Percentiles rank a stretch among this genome's conserved stretches.
Conservation (phyloP, 2,888 invertebrate genomes). For the Zele albiditarsus region DNA sequence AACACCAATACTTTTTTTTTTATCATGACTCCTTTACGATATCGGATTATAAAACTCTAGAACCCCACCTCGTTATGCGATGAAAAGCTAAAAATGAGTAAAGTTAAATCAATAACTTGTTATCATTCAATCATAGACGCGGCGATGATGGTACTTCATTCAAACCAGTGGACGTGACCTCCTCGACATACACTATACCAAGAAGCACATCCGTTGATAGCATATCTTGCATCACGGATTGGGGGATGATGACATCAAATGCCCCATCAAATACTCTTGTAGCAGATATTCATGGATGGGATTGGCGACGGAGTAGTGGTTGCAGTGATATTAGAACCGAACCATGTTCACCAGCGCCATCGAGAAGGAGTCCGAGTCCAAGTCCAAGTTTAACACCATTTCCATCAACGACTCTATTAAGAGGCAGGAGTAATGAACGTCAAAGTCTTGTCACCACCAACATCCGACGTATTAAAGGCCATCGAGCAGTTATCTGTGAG, state of each 20-base stretch:
- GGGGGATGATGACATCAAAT: constrained; percentile 12
- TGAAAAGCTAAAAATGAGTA: no score
- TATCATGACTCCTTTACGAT: no score
- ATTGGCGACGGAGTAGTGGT: constrained; percentile 67
- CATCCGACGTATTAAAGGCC: constrained; percentile 83
- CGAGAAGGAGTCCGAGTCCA: constrained; percentile 68
- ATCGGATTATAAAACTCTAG: no score
- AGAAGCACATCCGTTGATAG: constrained; percentile 87
- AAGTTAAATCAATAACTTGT: neutral
- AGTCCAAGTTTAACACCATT: constrained; percentile 31
- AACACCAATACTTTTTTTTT: no score
- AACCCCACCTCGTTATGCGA: no score
- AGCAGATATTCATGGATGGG: constrained; percentile 60
- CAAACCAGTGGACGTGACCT: neutral
- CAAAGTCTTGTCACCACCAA: constrained; percentile 83
- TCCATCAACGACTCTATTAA: constrained; percentile 66
- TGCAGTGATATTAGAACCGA: constrained; percentile 33
- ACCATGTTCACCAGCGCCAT: constrained; percentile 61
- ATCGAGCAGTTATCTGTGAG: constrained; percentile 84
- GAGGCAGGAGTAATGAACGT: constrained; percentile 74
- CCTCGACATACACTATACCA: constrained; percentile 68
- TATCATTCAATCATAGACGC: constrained; percentile 1
- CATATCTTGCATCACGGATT: constrained; percentile 52
- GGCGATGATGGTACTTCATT: constrained; percentile 2
- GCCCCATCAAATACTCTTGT: constrained; percentile 51